Base-by-base conservation (phyloP, 2,113 vertebrate genomes). In the Fregetta grallaria region DNA sequence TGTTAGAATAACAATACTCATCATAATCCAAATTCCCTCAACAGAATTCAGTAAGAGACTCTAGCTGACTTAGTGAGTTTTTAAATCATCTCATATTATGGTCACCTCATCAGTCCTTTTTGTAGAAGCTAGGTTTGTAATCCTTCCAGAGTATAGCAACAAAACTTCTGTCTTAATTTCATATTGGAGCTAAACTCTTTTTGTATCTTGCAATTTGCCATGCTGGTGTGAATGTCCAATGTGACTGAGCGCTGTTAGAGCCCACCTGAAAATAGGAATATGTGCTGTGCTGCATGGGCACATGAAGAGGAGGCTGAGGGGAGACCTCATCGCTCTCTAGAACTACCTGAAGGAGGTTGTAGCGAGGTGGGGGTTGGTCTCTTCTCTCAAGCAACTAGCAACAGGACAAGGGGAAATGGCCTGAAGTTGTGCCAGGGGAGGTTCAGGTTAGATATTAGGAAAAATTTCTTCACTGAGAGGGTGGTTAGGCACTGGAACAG, bases 171-270 rank as follows among this genome's bases (percentile, higher is more conserved):
- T 40, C 55, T 74, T 34, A 9, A 22, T 82, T 82, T 65, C 34
- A 9, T 23, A 1, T 8, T 32, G 61, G 4, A 47, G 65, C 40
- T 55, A 1, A 40, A 23, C 32, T 44, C 22, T 17, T 34, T 7
- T 29, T 21, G 15, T 32, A 6, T 29, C 34, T 40, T 23, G 68
- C 15, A 8, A 7, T n/a, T 22, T 30, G 12, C 19, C 1, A 1
- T 59, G 30, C n/a, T 53, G 47, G 30, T 40, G 62, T 11, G 67
- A 10, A 11, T 1, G 38, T 49, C 67, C 27, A 5, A 1, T 0
- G 1, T 4, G 63, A 21, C 12, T 53, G 72, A 67, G 56, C 34
- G 5, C 4, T 4, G 22, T 21, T n/a, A 36, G 58, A 67, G 47
- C 56, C 47, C 27, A 11, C 10, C 18, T 27, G 23, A 5, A 15